A percentile compares a stretch with the other conserved stretches of the same genome.
These are phyloP conservation scores for Gari tellinella DNA, from an alignment of 2,888 invertebrate species.

Conservation along the genomic window DNA sequence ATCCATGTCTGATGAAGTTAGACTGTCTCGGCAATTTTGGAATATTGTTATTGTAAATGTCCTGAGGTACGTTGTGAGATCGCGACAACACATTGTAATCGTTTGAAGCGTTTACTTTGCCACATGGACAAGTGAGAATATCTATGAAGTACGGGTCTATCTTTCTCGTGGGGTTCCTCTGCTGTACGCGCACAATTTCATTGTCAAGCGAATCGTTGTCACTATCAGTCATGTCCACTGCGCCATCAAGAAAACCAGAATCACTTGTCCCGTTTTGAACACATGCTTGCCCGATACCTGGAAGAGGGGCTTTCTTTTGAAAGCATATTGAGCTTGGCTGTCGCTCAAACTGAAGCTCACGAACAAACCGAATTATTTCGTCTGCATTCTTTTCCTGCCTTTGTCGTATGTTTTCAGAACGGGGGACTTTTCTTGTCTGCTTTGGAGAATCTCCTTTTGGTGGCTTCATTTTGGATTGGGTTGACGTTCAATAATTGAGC, in stretches of 20 bases:
- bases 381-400: slow-evolving; percentile 63
- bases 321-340: slow-evolving; percentile 70
- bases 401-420: slow-evolving; percentile 52
- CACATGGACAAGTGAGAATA: slow-evolving; percentile 55
- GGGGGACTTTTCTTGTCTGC: slow-evolving; percentile 22
- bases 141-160: slow-evolving; percentile 57
- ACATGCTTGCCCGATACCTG: slow-evolving; percentile 64
- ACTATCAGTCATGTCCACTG: slow-evolving; percentile 57
- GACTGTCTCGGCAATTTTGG: slow-evolving; percentile 30
- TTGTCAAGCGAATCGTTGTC: slow-evolving; percentile 67
- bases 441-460: slow-evolving; percentile 48
- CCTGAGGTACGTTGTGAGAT: slow-evolving; percentile 40
- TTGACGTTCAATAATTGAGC: slow-evolving; percentile 11
- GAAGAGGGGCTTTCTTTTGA: slow-evolving; percentile 67
- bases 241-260: slow-evolving; percentile 66
- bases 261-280: slow-evolving; percentile 48
- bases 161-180: slow-evolving; percentile 36
- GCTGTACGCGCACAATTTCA: slow-evolving; percentile 56
- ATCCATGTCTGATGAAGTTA: slow-evolving; percentile 34
- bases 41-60: slow-evolving; percentile 43
- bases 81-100: slow-evolving; percentile 54
- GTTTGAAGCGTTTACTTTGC: slow-evolving; percentile 46
- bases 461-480: slow-evolving; percentile 48
- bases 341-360: slow-evolving; percentile 67
- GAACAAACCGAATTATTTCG: slow-evolving; percentile 72